Conservation (phyloP, 2,797 vertebrate genomes). For the Schizothorax lantsangensis region DNA sequence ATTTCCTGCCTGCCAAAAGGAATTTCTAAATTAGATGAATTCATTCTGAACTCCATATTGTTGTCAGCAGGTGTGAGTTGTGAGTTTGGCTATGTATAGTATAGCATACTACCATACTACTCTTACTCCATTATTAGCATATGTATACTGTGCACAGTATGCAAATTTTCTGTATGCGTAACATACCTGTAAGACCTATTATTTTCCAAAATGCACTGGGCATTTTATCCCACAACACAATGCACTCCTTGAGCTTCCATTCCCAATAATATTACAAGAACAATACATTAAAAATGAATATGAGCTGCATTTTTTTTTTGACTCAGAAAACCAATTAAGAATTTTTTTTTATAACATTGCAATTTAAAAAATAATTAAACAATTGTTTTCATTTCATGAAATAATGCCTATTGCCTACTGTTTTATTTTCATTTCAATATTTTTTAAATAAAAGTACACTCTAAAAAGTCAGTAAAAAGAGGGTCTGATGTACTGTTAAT, state of each 20-base stretch:
- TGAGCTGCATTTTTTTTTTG: neutral
- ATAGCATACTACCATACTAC: neutral
- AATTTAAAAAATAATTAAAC: neutral
- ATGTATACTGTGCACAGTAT: neutral
- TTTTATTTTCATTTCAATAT: neutral
- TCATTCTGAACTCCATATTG: constrained; percentile 43
- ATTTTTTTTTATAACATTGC: neutral
- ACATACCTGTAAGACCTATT: neutral
- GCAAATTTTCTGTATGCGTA: neutral
- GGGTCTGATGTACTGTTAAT: neutral
- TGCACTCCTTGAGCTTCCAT: neutral
- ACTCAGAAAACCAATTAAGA: neutral
- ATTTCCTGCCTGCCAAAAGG: constrained; percentile 44
- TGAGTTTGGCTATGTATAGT: neutral
- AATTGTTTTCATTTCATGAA: neutral
- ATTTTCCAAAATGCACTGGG: neutral
- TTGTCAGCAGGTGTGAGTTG: constrained; percentile 54
- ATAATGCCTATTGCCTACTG: neutral
- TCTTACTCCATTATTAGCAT: neutral
- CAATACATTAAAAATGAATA: neutral
- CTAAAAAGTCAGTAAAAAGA: neutral
- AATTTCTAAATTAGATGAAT: constrained; percentile 59
- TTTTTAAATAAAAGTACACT: neutral
- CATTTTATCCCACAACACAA: neutral
- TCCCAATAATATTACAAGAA: neutral